phyloP scores from a whole-genome alignment of 2,113 vertebrate species.

The Arvicanthis niloticus region DNA sequence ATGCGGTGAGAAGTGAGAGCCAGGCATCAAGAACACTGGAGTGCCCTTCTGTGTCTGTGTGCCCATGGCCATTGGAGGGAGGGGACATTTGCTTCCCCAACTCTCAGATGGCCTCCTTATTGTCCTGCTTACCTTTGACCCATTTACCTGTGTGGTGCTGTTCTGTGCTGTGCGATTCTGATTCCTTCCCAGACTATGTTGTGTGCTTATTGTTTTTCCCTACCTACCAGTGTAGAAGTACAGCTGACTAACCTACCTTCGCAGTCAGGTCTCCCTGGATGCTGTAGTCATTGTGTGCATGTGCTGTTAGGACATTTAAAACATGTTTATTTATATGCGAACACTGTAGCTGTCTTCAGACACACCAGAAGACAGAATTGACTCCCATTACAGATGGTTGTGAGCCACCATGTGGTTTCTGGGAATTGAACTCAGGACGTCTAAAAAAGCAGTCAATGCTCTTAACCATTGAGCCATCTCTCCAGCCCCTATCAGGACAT shows the following conservation, averaged over 20 bases:
- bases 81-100: neutral
- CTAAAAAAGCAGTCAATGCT: too few relatives aligned
- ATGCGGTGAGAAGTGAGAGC: constrained; percentile 31
- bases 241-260: neutral
- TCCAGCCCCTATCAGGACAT: neutral
- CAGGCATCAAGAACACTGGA: neutral
- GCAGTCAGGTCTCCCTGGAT: neutral
- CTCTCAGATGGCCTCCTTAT: neutral
- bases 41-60: neutral
- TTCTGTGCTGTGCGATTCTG: neutral
- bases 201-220: neutral
- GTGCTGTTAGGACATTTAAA: neutral
- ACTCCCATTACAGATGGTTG: too few relatives aligned
- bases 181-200: neutral
- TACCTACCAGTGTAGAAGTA: neutral
- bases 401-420: too few relatives aligned
- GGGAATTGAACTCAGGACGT: too few relatives aligned
- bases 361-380: too few relatives aligned
- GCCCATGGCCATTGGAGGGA: neutral
- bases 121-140: neutral
- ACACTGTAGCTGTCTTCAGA: too few relatives aligned
- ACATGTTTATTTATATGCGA: too few relatives aligned
- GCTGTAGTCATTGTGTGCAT: constrained; percentile 18
- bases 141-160: neutral
- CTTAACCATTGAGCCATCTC: too few relatives aligned